Evolutionary conservation across 2,888 invertebrate genomes (phyloP).

Genomic region (Amiota mariae): DNA sequence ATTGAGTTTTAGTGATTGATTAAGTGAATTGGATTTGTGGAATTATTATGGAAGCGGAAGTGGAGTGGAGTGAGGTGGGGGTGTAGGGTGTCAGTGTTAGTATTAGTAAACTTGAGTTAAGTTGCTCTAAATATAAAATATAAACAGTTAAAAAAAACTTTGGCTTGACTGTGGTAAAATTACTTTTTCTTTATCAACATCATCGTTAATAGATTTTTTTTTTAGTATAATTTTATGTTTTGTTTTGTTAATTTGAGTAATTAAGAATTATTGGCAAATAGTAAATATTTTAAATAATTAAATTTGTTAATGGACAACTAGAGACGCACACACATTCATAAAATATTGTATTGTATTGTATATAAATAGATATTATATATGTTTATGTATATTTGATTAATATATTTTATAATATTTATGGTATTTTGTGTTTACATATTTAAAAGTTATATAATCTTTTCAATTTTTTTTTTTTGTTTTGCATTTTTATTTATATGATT

Average conservation of each 20-base stretch:
- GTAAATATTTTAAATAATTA: neutral
- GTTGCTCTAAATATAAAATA: neutral
- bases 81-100: neutral
- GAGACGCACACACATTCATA: slow-evolving; percentile 23
- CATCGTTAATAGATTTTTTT: neutral
- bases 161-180: slow-evolving; percentile 13
- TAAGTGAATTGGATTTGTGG: too few relatives aligned
- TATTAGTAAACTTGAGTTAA: slow-evolving; percentile 8
- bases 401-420: slow-evolving; percentile 33
- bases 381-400: neutral
- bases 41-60: too few relatives aligned
- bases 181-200: neutral
- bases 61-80: neutral
- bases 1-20: too few relatives aligned
- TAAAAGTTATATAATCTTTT: slow-evolving; percentile 30
- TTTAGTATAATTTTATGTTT: neutral
- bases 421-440: slow-evolving; percentile 45
- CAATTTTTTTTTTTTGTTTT: slow-evolving; percentile 11
- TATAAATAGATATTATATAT: slow-evolving; percentile 19
- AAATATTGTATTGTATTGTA: slow-evolving; percentile 26
- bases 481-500: slow-evolving; percentile 9
- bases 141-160: slow-evolving; percentile 4
- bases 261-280: slow-evolving; percentile 10
- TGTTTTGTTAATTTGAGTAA: neutral
- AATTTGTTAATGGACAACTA: slow-evolving; percentile 11